phyloP scores from a whole-genome alignment of 2,797 vertebrate species.

The Psittacula derbiana region DNA sequence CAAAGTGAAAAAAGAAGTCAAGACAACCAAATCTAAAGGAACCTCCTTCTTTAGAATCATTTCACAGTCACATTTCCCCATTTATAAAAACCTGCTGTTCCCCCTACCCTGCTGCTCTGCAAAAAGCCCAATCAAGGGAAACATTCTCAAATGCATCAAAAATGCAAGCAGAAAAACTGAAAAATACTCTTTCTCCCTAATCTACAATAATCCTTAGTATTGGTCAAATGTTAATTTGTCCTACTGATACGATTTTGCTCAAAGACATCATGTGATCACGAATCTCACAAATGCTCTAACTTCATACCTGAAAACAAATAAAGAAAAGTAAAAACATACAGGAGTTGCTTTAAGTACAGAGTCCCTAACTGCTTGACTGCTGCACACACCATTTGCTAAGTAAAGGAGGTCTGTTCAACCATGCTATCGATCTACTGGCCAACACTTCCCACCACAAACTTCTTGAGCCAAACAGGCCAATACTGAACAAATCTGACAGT shows the following conservation, averaged over 20 bases:
- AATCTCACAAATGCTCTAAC: background rate
- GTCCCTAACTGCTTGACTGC: background rate
- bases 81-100: background rate
- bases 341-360: background rate
- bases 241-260: background rate
- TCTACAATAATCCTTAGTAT: background rate
- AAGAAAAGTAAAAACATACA: background rate
- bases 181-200: background rate
- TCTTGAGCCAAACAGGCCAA: background rate
- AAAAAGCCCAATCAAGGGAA: background rate
- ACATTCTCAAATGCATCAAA: background rate
- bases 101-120: background rate
- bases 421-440: accelerated
- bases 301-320: background rate
- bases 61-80: background rate
- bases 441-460: background rate
- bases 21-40: background rate
- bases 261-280: background rate
- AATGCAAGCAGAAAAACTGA: background rate
- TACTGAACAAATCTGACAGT: background rate
- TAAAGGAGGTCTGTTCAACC: background rate
- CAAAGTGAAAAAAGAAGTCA: background rate
- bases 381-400: background rate
- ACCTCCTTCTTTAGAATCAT: background rate
- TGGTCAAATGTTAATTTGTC: background rate